Evolutionary conservation across 2,113 vertebrate species (phyloP), one percentile per base, ranked within the genome.

Genomic region (Callaeas wilsoni): DNA sequence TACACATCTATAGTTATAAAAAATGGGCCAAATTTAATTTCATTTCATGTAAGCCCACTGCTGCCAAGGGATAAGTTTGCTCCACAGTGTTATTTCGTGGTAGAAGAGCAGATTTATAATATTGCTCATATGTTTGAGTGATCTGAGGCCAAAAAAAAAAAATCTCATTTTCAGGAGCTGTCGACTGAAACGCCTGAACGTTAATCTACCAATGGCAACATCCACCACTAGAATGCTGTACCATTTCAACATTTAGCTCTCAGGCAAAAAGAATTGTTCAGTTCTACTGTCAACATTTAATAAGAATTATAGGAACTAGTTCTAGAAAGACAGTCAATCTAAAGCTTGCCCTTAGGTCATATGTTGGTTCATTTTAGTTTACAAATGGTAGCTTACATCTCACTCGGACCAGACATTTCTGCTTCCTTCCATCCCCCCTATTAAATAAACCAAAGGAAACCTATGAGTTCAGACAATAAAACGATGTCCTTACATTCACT

Each of bases 401-500:
- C 62, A 81, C 30, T 69, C 42, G 77, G 53, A 73, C 47, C 44
- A 82, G 82, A 87, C 9, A n/a, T 41, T 80, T 90, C 47, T 88
- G 17, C 62, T 65, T 50, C 32, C 15, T 47, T 78, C 29, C 4
- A 3, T n/a, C 17, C 33, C 63, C 14, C 9, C 9, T 8, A 10
- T 55, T 16, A 89, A 90, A 91, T 64, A 88, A 89, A 87, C 29
- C 18, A 71, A 74, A 94, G 44, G 56, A 83, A 71, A 56, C 9
- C 13, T 71, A 39, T 37, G 11, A 81, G 8, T 13, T 30, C 50
- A 73, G 55, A 65, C 22, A 84, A 68, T 32, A 84, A 74, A 83
- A 71, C 0, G 0, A 19, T 0, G 17, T 57, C 16, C 99, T 99
- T 98, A 99, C 99, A 99, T 97, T 99, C 99, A 15, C 98, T 97